Base-by-base conservation (phyloP, 2,888 invertebrate species). In the Papilio gigon region DNA sequence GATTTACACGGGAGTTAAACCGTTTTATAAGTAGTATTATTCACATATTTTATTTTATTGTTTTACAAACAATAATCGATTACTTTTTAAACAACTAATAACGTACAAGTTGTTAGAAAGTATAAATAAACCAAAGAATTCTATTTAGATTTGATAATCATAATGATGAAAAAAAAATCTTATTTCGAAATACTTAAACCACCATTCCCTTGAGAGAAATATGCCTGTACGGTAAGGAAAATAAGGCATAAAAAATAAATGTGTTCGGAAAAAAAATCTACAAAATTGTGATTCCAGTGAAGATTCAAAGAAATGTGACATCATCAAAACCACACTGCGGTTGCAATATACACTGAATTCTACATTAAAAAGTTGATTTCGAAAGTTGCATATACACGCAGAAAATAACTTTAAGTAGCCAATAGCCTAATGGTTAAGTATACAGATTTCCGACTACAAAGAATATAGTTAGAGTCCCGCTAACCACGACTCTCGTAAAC, bases 301-400 rank as follows among this genome's bases (percentile, higher is more conserved):
- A 22, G 22, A 22, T 47, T 47, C 47, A 12, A 4, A 47, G 47
- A 47, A 47, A 47, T 47, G 11, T 47, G 12, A 47, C 4, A 35
- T 35, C 47, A 22, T 9, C 1, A 20, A 47, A 22, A 22, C 47
- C 22, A 3, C 22, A 22, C 5, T 47, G 47, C 47, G 47, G 11
- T 47, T 22, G 20, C 22, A 22, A 12, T 20, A 11, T 47, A 11
- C 3, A 22, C 11, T 12, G 22, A 47, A 47, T 11, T 47, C 20
- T 47, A 8, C 47, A 22, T 47, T 47, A 22, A 47, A 47, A 47
- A 12, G 0, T 11, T 22, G 4, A 11, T 47, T 22, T 12, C 0
- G 2, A 47, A 22, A 22, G 22, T 20, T 5, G 11, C 8, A 20
- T 2, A 47, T 22, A 35, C 33, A 35, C 11, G 99, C 99, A 99